Percentiles rank a stretch among this genome's conserved stretches.
phyloP scores from a whole-genome alignment of 1,140 invertebrate genomes.

The Pogonomyrmex californicus region DNA sequence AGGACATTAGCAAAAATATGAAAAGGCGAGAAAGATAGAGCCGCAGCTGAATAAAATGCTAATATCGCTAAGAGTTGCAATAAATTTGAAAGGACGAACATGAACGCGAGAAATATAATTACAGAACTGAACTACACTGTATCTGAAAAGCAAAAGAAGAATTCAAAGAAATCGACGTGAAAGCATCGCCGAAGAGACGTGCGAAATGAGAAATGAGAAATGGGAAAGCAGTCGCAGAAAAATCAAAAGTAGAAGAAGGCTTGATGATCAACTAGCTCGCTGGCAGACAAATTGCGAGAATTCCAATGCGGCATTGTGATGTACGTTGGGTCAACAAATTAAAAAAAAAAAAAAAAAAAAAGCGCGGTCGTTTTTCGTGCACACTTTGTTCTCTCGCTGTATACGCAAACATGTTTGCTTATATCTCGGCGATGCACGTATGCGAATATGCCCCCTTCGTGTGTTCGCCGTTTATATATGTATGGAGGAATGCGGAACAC shows the following conservation, averaged over 20 bases:
- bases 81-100: constrained; percentile 17
- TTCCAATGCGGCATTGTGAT: constrained; percentile 72
- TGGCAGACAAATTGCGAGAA: constrained; percentile 76
- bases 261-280: constrained; percentile 61
- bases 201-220: neutral
- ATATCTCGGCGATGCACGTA: neutral
- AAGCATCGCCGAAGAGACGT: neutral
- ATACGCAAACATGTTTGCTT: constrained; percentile 5
- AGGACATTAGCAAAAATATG: constrained; percentile 5
- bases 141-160: no score
- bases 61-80: constrained; percentile 13
- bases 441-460: no score
- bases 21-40: neutral
- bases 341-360: constrained; percentile 69
- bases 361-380: constrained; percentile 34
- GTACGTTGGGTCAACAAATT: constrained; percentile 68
- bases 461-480: neutral
- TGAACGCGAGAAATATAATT: neutral
- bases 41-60: no score
- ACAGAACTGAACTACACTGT: neutral
- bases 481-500: neutral
- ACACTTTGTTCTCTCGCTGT: constrained; percentile 12
- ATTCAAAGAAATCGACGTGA: neutral
- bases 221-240: neutral
- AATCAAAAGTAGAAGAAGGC: constrained; percentile 22